phyloP scores from a whole-genome alignment of 2,888 invertebrate species.

The Stenichneumon culpator region DNA sequence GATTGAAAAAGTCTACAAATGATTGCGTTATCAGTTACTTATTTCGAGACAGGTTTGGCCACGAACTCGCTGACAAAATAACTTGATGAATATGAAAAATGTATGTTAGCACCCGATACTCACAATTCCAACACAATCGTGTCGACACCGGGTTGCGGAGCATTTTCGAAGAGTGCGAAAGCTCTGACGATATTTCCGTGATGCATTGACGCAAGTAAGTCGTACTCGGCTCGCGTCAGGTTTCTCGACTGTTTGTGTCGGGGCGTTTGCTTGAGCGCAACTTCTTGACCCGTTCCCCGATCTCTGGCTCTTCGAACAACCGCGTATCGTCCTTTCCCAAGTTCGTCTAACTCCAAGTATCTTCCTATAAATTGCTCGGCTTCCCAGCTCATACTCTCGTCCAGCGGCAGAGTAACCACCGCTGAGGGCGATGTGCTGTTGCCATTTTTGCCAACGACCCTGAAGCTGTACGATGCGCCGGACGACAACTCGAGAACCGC shows the following conservation, averaged over 20 bases:
- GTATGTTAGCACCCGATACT: conserved; percentile 81
- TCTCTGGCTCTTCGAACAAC: conserved; percentile 91
- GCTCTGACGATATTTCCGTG: conserved; percentile 91
- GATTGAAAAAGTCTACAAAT: neutral
- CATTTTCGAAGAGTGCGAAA: conserved; percentile 92
- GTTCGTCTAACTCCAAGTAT: conserved; percentile 89
- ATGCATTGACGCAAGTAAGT: conserved; percentile 89
- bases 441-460: conserved; percentile 89
- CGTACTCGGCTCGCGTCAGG: conserved; percentile 90
- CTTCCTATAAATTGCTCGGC: conserved; percentile 89
- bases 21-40: neutral
- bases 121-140: conserved; percentile 92
- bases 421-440: conserved; percentile 87
- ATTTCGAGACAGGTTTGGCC: neutral
- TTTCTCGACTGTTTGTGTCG: conserved; percentile 88
- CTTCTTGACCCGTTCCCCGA: conserved; percentile 91
- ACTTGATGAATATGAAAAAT: neutral
- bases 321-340: conserved; percentile 91
- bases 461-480: conserved; percentile 91
- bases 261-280: conserved; percentile 91
- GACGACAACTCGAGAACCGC: conserved; percentile 79
- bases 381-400: conserved; percentile 89
- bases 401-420: conserved; percentile 88
- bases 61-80: neutral
- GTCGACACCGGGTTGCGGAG: conserved; percentile 89